Percentiles rank a stretch among this genome's conserved stretches.
These are phyloP conservation scores for Eupithecia insigniata DNA, from an alignment of 2,888 invertebrate species.

Conservation along the genomic window DNA sequence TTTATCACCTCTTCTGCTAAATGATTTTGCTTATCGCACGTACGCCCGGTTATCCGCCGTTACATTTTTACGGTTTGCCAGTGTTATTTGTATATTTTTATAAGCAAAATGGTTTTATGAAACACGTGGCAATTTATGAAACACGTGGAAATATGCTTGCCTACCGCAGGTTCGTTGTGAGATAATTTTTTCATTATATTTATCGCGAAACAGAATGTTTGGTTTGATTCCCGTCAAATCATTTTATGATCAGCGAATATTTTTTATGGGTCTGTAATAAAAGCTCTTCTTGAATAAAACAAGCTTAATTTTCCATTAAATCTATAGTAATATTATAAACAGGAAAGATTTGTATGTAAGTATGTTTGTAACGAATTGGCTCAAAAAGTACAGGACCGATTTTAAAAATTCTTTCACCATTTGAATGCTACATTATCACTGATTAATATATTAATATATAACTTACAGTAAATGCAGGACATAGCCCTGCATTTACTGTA, in stretches of 20 bases:
- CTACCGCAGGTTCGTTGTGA: background rate
- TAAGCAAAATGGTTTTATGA: conserved; percentile 23
- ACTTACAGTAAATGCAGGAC: no score
- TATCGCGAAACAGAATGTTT: background rate
- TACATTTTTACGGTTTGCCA: conserved; percentile 44
- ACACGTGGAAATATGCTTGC: background rate
- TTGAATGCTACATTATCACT: no score
- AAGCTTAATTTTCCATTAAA: no score
- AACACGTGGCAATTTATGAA: background rate
- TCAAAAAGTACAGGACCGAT: no score
- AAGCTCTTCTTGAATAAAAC: no score
- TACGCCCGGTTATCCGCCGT: conserved; percentile 36
- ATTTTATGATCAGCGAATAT: background rate
- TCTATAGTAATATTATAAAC: no score
- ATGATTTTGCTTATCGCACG: conserved; percentile 49
- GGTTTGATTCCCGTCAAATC: background rate
- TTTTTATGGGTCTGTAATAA: no score
- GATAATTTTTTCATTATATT: background rate
- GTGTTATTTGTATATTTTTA: conserved; percentile 38
- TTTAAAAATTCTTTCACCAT: no score
- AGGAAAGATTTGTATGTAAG: no score
- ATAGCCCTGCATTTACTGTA: no score
- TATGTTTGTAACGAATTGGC: no score
- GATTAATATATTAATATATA: no score
- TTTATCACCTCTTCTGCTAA: conserved; percentile 40